phyloP scores from a whole-genome alignment of 2,797 vertebrate genomes.

The Melanotaenia trifasciata region DNA sequence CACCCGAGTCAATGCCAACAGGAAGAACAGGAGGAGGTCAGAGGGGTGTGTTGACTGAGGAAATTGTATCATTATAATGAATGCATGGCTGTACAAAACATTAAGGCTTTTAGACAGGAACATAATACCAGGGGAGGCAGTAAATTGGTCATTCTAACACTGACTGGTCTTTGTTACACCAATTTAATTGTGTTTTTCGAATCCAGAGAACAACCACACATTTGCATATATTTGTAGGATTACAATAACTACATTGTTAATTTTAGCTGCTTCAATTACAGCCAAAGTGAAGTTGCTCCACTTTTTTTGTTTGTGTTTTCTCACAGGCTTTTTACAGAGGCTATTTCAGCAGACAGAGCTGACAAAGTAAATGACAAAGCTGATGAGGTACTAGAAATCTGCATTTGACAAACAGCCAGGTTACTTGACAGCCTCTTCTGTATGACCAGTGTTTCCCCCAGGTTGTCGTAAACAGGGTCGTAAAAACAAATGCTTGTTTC shows the following conservation, averaged over 20 bases:
- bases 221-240: conserved; percentile 21
- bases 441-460: too few relatives aligned
- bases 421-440: background rate
- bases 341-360: background rate
- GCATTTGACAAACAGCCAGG: background rate
- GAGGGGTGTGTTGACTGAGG: conserved; percentile 50
- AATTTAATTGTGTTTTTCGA: conserved; percentile 31
- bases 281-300: background rate
- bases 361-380: background rate
- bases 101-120: conserved; percentile 43
- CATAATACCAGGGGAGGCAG: conserved; percentile 37
- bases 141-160: conserved; percentile 42
- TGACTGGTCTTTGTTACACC: conserved; percentile 31
- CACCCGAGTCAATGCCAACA: conserved; percentile 66
- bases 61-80: conserved; percentile 64
- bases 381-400: background rate
- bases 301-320: background rate
- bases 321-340: background rate
- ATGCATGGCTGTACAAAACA: conserved; percentile 54
- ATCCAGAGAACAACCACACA: conserved; percentile 9
- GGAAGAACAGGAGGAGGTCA: conserved; percentile 67
- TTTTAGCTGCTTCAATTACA: background rate
- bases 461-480: too few relatives aligned
- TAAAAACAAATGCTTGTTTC: too few relatives aligned
- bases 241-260: background rate